These are phyloP conservation scores for Leptinotarsa peninsularis DNA, from an alignment of 2,888 invertebrate genomes.

Conservation along the genomic window DNA sequence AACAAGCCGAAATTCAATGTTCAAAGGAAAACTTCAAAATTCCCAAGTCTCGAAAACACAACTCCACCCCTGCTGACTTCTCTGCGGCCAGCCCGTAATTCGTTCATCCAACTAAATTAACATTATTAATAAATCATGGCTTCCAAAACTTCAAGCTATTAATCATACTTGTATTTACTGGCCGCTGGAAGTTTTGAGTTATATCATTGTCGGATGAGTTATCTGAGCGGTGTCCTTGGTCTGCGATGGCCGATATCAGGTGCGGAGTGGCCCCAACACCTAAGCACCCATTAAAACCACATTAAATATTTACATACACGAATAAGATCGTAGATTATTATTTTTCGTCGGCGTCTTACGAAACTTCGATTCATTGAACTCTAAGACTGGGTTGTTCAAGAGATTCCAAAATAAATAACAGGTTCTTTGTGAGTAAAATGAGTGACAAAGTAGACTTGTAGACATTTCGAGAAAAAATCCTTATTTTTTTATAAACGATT, in stretches of 20 bases:
- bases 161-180: conserved; percentile 62
- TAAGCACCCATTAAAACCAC: conserved; percentile 52
- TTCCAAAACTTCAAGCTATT: conserved; percentile 62
- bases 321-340: conserved; percentile 33
- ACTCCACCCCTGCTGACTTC: conserved; percentile 12
- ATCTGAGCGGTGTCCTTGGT: conserved; percentile 50
- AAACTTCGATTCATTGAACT: not conserved
- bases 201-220: conserved; percentile 60
- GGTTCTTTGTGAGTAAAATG: too few species aligned
- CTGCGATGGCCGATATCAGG: conserved; percentile 39
- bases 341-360: conserved; percentile 28
- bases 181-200: conserved; percentile 59
- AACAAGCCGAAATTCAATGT: not conserved
- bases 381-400: not conserved
- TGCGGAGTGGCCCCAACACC: conserved; percentile 44
- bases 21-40: not conserved
- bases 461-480: too few species aligned
- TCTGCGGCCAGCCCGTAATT: conserved; percentile 42
- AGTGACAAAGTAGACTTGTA: too few species aligned
- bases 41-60: not conserved
- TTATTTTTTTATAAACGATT: too few species aligned
- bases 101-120: conserved; percentile 60
- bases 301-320: conserved; percentile 51
- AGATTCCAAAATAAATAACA: too few species aligned
- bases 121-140: conserved; percentile 61